A percentile compares a stretch with the other conserved stretches of the same genome.
phyloP scores from a whole-genome alignment of 2,797 vertebrate species.

The Morelia viridis region DNA sequence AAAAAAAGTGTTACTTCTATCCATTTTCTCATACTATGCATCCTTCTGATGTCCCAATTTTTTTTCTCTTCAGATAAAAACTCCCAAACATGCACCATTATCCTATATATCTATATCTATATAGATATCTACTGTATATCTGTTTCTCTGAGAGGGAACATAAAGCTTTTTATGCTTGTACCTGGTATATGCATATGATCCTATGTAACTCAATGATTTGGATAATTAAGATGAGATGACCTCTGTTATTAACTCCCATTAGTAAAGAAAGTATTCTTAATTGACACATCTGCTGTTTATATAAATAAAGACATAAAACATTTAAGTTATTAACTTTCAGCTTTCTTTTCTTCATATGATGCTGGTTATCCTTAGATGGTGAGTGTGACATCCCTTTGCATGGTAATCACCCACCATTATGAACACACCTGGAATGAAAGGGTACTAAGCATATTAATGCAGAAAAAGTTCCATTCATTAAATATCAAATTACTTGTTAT shows the following conservation, averaged over 20 bases:
- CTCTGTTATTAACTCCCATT: conserved; percentile 60
- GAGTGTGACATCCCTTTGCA: background rate
- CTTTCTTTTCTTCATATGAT: conserved; percentile 42
- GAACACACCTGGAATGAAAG: conserved; percentile 12
- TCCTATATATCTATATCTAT: background rate
- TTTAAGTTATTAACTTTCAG: conserved; percentile 38
- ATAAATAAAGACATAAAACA: conserved; percentile 54
- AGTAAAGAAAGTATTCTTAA: conserved; percentile 46
- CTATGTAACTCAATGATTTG: conserved; percentile 49
- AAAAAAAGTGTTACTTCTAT: background rate
- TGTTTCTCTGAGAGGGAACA: background rate
- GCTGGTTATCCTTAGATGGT: conserved; percentile 45
- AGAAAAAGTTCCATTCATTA: background rate
- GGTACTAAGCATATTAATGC: background rate
- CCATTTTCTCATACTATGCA: background rate
- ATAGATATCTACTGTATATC: background rate
- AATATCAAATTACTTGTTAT: background rate
- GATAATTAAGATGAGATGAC: conserved; percentile 56
- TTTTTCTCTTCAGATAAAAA: background rate
- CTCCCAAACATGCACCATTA: background rate
- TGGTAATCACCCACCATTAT: conserved; percentile 24
- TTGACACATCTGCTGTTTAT: conserved; percentile 37
- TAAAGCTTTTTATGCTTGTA: conserved; percentile 20
- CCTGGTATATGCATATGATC: conserved; percentile 36
- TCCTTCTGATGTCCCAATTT: background rate